A percentile compares a stretch with the other conserved stretches of the same genome.
Conservation (phyloP, 2,888 invertebrate genomes). For the Choristoneura rosaceana region DNA sequence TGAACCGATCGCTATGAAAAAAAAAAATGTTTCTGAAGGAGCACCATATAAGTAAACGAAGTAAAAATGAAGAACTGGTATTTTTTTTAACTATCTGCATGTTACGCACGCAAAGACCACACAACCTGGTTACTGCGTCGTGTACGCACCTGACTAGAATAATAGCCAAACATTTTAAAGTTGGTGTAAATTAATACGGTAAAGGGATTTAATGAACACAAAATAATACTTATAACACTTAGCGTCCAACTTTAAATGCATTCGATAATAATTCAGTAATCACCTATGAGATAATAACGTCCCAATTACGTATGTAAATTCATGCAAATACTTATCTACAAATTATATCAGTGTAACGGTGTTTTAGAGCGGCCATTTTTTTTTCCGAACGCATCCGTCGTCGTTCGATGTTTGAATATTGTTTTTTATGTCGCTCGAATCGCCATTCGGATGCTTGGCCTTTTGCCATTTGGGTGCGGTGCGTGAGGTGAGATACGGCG, state of each 20-base stretch:
- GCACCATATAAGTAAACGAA: too few species aligned
- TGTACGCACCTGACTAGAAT: neutral
- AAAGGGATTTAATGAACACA: neutral
- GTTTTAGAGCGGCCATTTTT: conserved; percentile 17
- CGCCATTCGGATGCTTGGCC: conserved; percentile 68
- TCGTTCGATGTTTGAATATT: conserved; percentile 24
- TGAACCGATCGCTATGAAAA: too few species aligned
- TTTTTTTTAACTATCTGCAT: too few species aligned
- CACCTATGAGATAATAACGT: conserved; percentile 23
- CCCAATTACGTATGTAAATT: conserved; percentile 34
- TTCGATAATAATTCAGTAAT: conserved; percentile 14
- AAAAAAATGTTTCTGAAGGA: too few species aligned
- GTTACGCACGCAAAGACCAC: too few species aligned
- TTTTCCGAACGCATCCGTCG: conserved; percentile 8
- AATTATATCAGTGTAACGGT: conserved; percentile 29
- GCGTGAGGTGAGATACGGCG: conserved; percentile 78
- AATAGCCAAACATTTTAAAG: neutral
- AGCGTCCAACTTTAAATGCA: neutral
- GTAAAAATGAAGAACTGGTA: too few species aligned
- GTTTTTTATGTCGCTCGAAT: conserved; percentile 54
- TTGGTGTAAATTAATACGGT: neutral
- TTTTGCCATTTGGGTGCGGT: conserved; percentile 72
- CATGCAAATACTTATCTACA: conserved; percentile 23
- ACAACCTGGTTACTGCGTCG: too few species aligned
- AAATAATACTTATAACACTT: neutral